Evolutionary conservation across 2,888 invertebrate species (phyloP).

Genomic region (Rhagophthalmus giganteus): DNA sequence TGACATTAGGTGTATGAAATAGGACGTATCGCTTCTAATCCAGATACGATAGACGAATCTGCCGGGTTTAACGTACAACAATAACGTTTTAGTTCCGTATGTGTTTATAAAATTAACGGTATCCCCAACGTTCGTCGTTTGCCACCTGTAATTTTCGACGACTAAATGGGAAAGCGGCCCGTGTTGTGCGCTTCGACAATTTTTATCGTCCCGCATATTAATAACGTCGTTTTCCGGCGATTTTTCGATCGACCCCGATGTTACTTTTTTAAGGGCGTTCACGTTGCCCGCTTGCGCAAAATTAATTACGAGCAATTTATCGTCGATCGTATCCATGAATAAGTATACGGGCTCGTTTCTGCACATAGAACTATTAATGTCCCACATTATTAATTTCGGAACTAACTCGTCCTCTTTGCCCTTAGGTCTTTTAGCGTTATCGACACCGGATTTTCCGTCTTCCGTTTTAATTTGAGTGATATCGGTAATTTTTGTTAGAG

Average conservation of each 20-base stretch:
- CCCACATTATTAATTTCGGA: constrained; percentile 35
- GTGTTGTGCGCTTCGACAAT: background rate
- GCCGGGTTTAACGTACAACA: constrained; percentile 41
- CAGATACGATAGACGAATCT: constrained; percentile 39
- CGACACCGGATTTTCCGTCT: constrained; percentile 4
- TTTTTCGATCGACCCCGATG: background rate
- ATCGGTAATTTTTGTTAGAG: constrained; percentile 40
- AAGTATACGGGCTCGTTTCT: constrained; percentile 48
- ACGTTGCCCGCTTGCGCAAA: constrained; percentile 41
- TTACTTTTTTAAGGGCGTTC: constrained; percentile 5
- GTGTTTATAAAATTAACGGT: constrained; percentile 39
- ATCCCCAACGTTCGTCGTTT: constrained; percentile 35
- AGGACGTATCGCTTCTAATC: constrained; percentile 43
- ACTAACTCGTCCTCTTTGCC: constrained; percentile 16
- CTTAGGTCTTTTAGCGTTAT: constrained; percentile 19
- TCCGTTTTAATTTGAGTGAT: constrained; percentile 26
- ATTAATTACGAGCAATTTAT: constrained; percentile 45
- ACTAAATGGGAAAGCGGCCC: constrained; percentile 37
- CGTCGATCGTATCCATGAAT: constrained; percentile 45
- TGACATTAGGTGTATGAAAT: constrained; percentile 40
- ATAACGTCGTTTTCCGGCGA: background rate
- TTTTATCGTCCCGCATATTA: background rate
- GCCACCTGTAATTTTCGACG: constrained; percentile 47
- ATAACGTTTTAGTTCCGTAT: constrained; percentile 39
- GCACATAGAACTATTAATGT: constrained; percentile 28